These are phyloP conservation scores for Sebastes matsubarae DNA, from an alignment of 2,797 vertebrate species.

Conservation along the genomic window DNA sequence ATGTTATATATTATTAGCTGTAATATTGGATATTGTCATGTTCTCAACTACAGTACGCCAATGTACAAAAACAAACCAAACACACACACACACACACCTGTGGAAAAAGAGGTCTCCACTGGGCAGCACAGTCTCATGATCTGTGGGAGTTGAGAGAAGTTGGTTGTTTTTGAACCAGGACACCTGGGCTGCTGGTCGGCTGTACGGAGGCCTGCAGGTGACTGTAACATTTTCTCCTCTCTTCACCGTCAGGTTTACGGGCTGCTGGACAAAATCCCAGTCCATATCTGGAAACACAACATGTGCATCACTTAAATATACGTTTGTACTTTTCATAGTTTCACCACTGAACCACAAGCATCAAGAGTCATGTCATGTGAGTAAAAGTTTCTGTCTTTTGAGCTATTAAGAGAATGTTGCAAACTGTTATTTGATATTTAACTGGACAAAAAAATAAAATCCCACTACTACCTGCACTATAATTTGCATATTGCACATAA, in stretches of 20 bases:
- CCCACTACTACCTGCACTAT: not conserved
- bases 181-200: constrained; percentile 73
- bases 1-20: not conserved
- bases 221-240: constrained; percentile 72
- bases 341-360: not conserved
- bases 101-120: constrained; percentile 80
- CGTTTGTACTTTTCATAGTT: not conserved
- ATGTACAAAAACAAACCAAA: not conserved
- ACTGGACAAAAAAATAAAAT: not conserved
- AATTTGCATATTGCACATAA: not conserved
- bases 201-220: constrained; percentile 77
- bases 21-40: not conserved
- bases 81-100: constrained; percentile 61
- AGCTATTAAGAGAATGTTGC: not conserved
- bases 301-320: not conserved
- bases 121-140: constrained; percentile 48
- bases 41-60: not conserved
- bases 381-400: not conserved
- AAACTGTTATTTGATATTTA: not conserved
- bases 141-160: constrained; percentile 45
- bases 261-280: constrained; percentile 79
- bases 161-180: constrained; percentile 83
- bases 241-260: constrained; percentile 70
- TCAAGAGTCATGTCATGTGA: not conserved
- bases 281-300: constrained; percentile 75